Percentiles rank a stretch among this genome's conserved stretches.
phyloP scores from a whole-genome alignment of 1,140 invertebrate genomes.

The Aplysia californica region DNA sequence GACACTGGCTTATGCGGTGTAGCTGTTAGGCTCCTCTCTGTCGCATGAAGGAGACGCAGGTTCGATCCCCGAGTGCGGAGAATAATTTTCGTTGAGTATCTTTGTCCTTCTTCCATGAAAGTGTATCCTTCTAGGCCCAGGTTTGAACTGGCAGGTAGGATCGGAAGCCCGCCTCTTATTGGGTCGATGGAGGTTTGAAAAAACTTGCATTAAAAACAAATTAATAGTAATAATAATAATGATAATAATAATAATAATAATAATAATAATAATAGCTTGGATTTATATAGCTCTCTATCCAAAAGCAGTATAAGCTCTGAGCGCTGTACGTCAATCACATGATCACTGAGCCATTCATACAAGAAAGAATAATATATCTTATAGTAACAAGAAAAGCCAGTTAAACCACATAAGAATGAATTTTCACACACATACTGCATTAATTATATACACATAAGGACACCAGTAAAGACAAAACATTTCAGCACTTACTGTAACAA shows the following conservation, averaged over 20 bases:
- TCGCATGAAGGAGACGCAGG: background rate
- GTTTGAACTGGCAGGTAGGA: background rate
- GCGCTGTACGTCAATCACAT: no score
- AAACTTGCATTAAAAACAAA: background rate
- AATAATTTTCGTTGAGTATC: background rate
- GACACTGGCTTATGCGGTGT: no score
- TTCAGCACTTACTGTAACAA: no score
- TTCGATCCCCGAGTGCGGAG: background rate
- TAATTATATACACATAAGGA: no score
- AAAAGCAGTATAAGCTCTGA: background rate
- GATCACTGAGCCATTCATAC: background rate
- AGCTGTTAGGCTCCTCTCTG: background rate
- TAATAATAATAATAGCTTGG: conserved; percentile 17
- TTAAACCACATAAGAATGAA: background rate
- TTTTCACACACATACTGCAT: background rate
- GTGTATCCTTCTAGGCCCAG: background rate
- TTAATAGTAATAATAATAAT: background rate
- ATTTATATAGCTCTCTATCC: background rate
- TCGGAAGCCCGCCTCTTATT: background rate
- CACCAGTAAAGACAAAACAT: no score
- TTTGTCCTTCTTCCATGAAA: background rate
- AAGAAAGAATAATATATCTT: background rate
- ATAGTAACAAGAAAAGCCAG: background rate
- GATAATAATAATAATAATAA: conserved; percentile 11
- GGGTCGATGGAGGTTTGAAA: background rate